These are phyloP conservation scores for Pseudochirops corinnae DNA, from an alignment of 2,797 vertebrate species.

Conservation along the genomic window DNA sequence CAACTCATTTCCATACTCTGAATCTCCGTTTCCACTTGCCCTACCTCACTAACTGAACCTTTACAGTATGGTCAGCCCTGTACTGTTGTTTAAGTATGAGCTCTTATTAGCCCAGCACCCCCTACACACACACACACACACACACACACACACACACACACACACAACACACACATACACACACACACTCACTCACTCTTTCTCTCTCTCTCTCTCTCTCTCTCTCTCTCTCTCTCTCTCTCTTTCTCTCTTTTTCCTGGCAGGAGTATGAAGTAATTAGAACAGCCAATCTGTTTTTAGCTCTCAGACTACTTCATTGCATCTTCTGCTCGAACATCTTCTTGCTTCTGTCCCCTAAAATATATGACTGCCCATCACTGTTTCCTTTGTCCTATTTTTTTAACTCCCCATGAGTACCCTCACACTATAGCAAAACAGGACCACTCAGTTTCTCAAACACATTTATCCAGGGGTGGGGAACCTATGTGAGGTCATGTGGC, in stretches of 20 bases:
- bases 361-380: background rate
- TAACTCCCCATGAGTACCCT: background rate
- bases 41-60: background rate
- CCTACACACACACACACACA: no score
- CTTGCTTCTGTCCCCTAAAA: background rate
- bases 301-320: background rate
- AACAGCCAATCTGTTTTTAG: background rate
- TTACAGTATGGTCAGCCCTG: background rate
- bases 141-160: no score
- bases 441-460: background rate
- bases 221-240: no score
- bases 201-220: no score
- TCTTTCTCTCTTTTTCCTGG: background rate
- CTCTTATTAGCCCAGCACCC: background rate
- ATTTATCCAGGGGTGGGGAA: background rate
- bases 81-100: background rate
- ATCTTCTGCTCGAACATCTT: background rate
- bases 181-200: no score
- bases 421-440: background rate
- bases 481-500: no score
- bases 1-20: background rate
- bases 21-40: background rate
- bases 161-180: no score
- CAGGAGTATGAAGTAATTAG: background rate
- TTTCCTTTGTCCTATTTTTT: background rate